Evolutionary conservation across 2,797 vertebrate species (phyloP), one percentile per base, ranked within the genome.

Genomic region (Tadarida brasiliensis): DNA sequence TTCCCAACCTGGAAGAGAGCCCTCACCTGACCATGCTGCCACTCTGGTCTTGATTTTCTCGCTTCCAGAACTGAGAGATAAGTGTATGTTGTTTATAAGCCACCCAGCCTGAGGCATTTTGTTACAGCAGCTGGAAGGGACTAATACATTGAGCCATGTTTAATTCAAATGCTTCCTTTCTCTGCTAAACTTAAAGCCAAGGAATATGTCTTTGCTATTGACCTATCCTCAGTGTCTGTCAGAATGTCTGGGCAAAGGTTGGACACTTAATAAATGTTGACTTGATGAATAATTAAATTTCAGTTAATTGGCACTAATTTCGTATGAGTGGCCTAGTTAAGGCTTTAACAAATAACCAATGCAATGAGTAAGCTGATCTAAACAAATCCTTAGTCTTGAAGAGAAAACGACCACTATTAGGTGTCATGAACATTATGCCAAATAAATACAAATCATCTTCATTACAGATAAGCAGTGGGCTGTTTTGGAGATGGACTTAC

Each of bases 381-480:
- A 96, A 59, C 15, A 57, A 94, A 92, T 83, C 57, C 49, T 95
- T 87, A 54, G 22, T 63, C 30, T 0, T 82, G 26, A 57, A 96
- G 65, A 94, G 65, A 74, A 96, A 94, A 87, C 51, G 10, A 78
- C 90, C 91, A 81, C 87, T 68, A 68, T 93, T 78, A 88, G 56
- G 16, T 61, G 39, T 59, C 63, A 86, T 95, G 24, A 71, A 11
- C 89, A 86, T 96, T 91, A 47, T 97, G 10, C 22, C 20, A 94
- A 90, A 74, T 89, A 92, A 92, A 61, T 87, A 68, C 17, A 92
- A 90, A 77, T 92, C 81, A 93, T 91, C 87, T 96, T 97, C 92
- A 81, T 77, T 93, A 92, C 12, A 68, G 63, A 67, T 81, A 87
- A 77, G 90, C 76, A 20, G 0, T 17, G 26, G 24, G 3, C 9